These are phyloP conservation scores for Taenaris catops DNA, from an alignment of 2,888 invertebrate genomes.

Conservation along the genomic window DNA sequence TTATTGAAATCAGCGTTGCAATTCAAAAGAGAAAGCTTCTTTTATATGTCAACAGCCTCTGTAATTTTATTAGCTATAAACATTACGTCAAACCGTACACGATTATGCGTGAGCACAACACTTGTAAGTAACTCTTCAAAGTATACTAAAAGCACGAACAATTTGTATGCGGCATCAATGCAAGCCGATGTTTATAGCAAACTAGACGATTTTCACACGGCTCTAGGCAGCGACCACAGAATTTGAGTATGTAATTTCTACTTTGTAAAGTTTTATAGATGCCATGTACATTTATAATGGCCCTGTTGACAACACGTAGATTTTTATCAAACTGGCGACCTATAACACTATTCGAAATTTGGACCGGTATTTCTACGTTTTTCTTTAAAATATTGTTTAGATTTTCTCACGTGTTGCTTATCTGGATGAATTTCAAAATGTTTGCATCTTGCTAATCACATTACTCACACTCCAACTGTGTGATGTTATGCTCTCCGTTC, in stretches of 20 bases:
- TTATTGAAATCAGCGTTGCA: neutral
- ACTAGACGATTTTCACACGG: slow-evolving; percentile 26
- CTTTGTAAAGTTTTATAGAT: slow-evolving; percentile 4
- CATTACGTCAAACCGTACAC: slow-evolving; percentile 9
- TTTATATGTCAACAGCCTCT: slow-evolving; percentile 1
- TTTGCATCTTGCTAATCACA: no score
- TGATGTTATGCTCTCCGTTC: no score
- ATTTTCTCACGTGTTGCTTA: no score
- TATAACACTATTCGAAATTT: no score
- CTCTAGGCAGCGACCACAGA: slow-evolving; percentile 1
- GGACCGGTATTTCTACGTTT: no score
- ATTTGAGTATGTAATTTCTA: slow-evolving; percentile 1
- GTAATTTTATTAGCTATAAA: slow-evolving; percentile 9
- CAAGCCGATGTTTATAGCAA: slow-evolving; percentile 47
- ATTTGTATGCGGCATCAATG: slow-evolving; percentile 60
- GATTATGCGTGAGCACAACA: slow-evolving; percentile 15
- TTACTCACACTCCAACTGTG: no score
- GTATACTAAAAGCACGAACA: slow-evolving; percentile 31
- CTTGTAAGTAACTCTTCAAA: slow-evolving; percentile 19
- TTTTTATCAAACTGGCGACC: no score
- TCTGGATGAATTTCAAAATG: no score
- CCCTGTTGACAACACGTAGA: no score
- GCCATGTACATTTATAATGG: no score
- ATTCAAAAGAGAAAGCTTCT: slow-evolving; percentile 1
- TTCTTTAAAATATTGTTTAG: no score